phyloP scores from a whole-genome alignment of 1,140 invertebrate genomes.

The Augochlora pura region DNA sequence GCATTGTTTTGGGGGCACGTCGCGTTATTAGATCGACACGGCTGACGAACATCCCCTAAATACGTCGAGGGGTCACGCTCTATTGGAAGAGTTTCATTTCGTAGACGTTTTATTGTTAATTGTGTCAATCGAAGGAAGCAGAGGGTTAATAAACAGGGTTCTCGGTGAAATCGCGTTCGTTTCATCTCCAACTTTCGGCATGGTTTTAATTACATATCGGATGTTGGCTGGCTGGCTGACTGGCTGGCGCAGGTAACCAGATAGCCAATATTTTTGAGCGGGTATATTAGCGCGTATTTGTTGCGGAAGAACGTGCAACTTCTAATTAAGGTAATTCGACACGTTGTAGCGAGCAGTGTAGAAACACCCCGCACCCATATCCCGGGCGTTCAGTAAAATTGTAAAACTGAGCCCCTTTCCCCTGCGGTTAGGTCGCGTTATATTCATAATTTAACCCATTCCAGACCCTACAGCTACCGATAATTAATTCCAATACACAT shows the following conservation, averaged over 20 bases:
- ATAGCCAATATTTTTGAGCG: neutral
- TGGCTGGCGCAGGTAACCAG: neutral
- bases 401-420: neutral
- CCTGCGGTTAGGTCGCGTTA: neutral
- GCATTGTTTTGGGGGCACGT: neutral
- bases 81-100: no score
- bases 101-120: no score
- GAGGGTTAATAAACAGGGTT: no score
- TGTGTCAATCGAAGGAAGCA: no score
- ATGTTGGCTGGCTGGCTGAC: neutral
- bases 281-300: neutral
- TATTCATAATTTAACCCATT: neutral
- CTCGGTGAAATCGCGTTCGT: neutral
- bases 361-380: neutral
- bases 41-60: neutral
- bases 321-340: slow-evolving; percentile 4
- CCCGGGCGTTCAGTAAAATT: neutral
- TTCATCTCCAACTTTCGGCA: neutral
- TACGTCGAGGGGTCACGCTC: no score
- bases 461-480: no score
- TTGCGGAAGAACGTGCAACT: neutral
- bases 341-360: neutral
- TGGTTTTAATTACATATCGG: neutral
- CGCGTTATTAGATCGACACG: neutral
- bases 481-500: no score